These are phyloP conservation scores for Laothoe populi DNA, from an alignment of 2,888 invertebrate genomes.

Conservation along the genomic window DNA sequence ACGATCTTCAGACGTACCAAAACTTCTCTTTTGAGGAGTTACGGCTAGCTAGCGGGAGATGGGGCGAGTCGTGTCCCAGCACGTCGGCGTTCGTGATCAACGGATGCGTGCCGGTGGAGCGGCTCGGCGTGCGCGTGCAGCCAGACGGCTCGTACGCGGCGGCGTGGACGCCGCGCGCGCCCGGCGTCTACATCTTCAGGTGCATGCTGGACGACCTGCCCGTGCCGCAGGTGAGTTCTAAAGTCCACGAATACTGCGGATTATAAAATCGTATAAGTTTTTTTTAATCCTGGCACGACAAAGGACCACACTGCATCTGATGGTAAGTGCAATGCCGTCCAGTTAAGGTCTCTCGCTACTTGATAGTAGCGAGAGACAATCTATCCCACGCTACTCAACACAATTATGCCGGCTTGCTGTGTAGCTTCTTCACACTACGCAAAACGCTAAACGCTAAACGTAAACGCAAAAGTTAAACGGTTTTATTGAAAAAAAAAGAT, in stretches of 20 bases:
- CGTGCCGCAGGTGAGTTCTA: constrained; percentile 85
- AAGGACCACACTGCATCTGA: too few relatives aligned
- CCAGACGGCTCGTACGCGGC: constrained; percentile 93
- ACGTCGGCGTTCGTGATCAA: constrained; percentile 56
- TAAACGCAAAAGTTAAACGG: too few relatives aligned
- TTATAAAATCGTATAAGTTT: too few relatives aligned
- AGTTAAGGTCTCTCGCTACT: too few relatives aligned
- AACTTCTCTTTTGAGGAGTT: constrained; percentile 98
- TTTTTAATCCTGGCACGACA: too few relatives aligned
- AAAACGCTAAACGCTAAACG: too few relatives aligned
- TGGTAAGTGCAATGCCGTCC: too few relatives aligned
- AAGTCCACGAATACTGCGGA: constrained; percentile 7
- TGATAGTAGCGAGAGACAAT: too few relatives aligned
- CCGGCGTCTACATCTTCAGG: constrained; percentile 95
- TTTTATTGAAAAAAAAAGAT: too few relatives aligned
- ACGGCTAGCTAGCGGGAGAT: constrained; percentile 83
- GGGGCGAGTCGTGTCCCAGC: constrained; percentile 69
- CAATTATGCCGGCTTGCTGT: too few relatives aligned
- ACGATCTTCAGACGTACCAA: constrained; percentile 88
- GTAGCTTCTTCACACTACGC: too few relatives aligned
- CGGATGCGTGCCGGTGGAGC: constrained; percentile 85
- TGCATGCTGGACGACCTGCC: constrained; percentile 94
- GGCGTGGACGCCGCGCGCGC: constrained; percentile 95
- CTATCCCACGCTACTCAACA: too few relatives aligned
- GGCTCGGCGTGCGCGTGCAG: constrained; percentile 90